Base-by-base conservation (phyloP, 2,113 vertebrate genomes). In the Pterocles burchelli region DNA sequence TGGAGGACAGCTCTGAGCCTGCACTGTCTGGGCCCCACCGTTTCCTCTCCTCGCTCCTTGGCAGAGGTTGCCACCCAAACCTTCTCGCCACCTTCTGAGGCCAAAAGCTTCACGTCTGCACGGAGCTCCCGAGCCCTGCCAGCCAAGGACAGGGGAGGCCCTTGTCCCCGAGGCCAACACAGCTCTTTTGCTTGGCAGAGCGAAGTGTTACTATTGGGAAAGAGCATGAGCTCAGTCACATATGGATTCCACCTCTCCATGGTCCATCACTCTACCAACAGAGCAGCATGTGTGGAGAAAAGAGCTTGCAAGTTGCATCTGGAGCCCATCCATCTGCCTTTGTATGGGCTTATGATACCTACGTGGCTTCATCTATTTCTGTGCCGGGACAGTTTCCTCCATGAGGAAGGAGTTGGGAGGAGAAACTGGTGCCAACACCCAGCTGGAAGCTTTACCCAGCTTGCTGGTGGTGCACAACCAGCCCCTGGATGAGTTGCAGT, bases 121-220 rank as follows among this genome's bases (percentile, higher is more conserved):
- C 65, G 77, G 84, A 95, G 94, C 89, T 91, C 67, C 92, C 2
- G 1, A 65, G 88, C 82, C 65, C 88, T 95, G 93, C 96, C 94
- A 93, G 94, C 93, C 85, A 61, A 92, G 94, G 93, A 95, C 93
- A 96, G 93, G 95, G 95, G 88, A 96, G 95, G 95, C 93, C 74
- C 95, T 95, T 94, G 92, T 96, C 96, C 95, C 93, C 10, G 52
- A 96, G 88, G 86, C 94, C 96, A 95, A 46, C 70, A 90, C 75
- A 46, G 91, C 93, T 95, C 95, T 97, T 95, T 95, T 95, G 63
- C 95, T 97, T 96, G 95, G 95, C 95, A 96, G 81, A 82, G 74
- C 0, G 0, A 51, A 49, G 82, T 95, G 93, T 95, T 97, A 66
- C 92, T 96, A 28, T 91, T 95, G 96, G 94, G 94, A 93, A 82